Base-by-base conservation (phyloP, 1,140 invertebrate species). In the Oryzaephilus surinamensis region DNA sequence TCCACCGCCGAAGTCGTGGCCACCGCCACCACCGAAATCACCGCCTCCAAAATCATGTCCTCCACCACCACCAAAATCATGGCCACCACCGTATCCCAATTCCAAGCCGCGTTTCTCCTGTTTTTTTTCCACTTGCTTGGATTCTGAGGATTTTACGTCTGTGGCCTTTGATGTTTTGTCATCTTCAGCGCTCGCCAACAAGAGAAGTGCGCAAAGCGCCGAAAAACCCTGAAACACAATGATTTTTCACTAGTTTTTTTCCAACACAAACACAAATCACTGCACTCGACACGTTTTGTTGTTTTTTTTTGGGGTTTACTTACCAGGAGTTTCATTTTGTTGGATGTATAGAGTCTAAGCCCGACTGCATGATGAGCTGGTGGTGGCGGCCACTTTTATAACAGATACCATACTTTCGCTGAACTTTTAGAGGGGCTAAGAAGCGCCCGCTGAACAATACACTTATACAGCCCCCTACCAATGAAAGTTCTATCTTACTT, bases 21-120 rank as follows among this genome's bases (percentile, higher is more conserved):
- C n/a, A n/a, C n/a, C n/a, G n/a, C 72, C 71, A 43, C 71, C 73
- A 31, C 75, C 70, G 40, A 74, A 60, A 30, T 65, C 63, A 3
- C 58, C 35, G 43, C 80, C 63, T 50, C 79, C n/a, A n/a, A n/a
- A n/a, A n/a, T n/a, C n/a, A n/a, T n/a, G 26, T 31, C 33, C 38
- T 18, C 32, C 45, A 19, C 29, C 14, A n/a, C 52, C 56, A 30
- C 63, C 68, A 49, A 69, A 66, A 19, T 61, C 58, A 35, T 62
- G 51, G 37, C 60, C 60, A 36, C 52, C 46, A 16, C 72, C 71
- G 44, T 71, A 73, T 32, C 75, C 70, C 41, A 74, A 60, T 28
- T 65, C 63, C 4, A 58, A 37, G 43, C 80, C 63, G 51, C 79
- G 65, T 57, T 76, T 67, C 65, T 80, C 67, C 70, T 75, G 70